Evolutionary conservation across 2,797 vertebrate genomes (phyloP).

Genomic region (Vipera latastei): DNA sequence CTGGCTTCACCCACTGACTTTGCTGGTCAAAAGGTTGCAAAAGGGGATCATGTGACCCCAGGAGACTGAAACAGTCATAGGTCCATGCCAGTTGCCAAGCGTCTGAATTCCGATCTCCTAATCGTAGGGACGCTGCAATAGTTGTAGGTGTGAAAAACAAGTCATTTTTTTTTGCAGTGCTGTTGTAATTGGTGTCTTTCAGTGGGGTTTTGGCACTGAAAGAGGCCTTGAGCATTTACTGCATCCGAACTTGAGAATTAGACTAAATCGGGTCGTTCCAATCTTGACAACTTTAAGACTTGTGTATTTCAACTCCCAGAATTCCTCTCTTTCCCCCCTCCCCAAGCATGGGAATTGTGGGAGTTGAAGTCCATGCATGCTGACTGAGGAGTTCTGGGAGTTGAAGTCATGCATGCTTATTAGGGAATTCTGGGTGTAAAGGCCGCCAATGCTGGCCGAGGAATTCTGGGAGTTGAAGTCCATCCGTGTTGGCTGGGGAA

Average conservation of each 20-base stretch:
- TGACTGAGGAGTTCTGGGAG: no score
- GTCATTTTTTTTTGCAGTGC: no score
- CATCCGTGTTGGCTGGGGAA: fast-evolving
- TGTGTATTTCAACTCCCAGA: background rate
- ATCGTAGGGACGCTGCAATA: background rate
- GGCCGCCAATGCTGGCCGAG: no score
- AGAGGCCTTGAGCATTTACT: background rate
- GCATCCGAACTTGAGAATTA: background rate
- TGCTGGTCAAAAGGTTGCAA: background rate
- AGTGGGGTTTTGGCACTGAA: background rate
- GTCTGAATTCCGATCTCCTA: background rate
- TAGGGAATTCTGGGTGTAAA: no score
- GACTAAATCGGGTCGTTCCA: background rate
- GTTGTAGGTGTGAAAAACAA: background rate
- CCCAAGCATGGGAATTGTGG: background rate
- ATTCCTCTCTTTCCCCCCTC: background rate
- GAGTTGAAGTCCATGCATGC: background rate
- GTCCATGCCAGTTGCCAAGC: background rate
- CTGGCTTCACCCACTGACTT: background rate
- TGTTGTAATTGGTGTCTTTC: background rate
- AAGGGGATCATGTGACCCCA: background rate
- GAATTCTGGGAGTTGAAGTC: background rate
- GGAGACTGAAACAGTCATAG: background rate
- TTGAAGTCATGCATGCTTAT: no score
- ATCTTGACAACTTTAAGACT: background rate